Conservation (phyloP, 1,140 invertebrate species). For the Apis dorsata region DNA sequence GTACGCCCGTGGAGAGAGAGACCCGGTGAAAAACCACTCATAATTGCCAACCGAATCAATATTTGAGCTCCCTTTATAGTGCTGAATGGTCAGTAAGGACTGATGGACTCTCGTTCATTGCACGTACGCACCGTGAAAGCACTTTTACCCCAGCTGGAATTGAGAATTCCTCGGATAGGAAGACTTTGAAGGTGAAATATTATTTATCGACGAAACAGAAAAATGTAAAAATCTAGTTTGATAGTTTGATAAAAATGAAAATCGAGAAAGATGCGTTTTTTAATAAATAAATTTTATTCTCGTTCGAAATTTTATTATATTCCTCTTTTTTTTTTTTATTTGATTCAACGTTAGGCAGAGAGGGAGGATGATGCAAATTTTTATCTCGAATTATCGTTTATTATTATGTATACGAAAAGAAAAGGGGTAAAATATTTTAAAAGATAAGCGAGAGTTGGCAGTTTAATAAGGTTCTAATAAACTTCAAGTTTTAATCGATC, state of each 20-base stretch:
- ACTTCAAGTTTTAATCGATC: conserved; percentile 59
- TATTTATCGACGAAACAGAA: not conserved
- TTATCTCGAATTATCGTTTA: too few species aligned
- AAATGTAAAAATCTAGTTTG: not conserved
- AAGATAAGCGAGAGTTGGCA: conserved; percentile 23
- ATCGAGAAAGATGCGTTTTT: too few species aligned
- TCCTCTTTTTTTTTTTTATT: too few species aligned
- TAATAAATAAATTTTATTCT: too few species aligned
- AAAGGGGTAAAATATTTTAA: conserved; percentile 5
- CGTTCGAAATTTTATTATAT: too few species aligned
- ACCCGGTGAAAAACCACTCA: conserved; percentile 66
- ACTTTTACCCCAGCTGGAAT: conserved; percentile 8
- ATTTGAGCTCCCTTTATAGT: conserved; percentile 66
- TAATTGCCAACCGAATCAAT: conserved; percentile 69
- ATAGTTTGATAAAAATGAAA: too few species aligned
- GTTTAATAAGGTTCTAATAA: conserved; percentile 61
- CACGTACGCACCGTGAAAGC: conserved; percentile 23
- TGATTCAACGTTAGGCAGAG: too few species aligned
- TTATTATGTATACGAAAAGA: too few species aligned
- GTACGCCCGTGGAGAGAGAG: conserved; percentile 47
- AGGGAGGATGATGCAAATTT: too few species aligned
- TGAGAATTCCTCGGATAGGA: not conserved
- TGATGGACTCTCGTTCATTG: conserved; percentile 40
- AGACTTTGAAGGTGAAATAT: not conserved
- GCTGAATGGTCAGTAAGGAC: conserved; percentile 59